Evolutionary conservation across 2,888 invertebrate genomes (phyloP).

Genomic region (Ectobius pallidus): DNA sequence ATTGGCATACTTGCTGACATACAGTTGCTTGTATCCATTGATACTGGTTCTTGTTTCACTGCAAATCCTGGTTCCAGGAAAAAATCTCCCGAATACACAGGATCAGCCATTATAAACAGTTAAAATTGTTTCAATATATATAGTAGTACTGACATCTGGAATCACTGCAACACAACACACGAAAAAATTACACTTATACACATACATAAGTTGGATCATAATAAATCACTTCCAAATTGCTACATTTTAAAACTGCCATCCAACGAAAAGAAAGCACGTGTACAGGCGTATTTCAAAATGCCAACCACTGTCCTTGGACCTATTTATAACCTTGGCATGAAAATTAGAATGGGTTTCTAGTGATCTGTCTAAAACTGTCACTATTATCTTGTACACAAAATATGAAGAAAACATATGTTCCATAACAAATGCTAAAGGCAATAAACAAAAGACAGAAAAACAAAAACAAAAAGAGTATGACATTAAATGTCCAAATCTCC

Average conservation of each 20-base stretch:
- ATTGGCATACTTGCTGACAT: conserved; percentile 69
- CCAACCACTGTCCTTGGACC: conserved; percentile 24
- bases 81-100: conserved; percentile 65
- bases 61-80: conserved; percentile 66
- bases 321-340: conserved; percentile 34
- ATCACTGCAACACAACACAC: not conserved
- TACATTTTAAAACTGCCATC: not conserved
- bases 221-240: not conserved
- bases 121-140: not conserved
- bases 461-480: not conserved
- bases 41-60: conserved; percentile 66
- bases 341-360: not conserved
- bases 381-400: not conserved
- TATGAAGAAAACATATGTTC: conserved; percentile 15
- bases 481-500: not conserved
- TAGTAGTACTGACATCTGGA: not conserved
- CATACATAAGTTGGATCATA: not conserved
- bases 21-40: conserved; percentile 54
- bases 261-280: not conserved
- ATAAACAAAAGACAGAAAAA: not conserved
- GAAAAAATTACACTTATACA: not conserved
- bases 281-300: not conserved
- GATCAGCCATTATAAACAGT: conserved; percentile 62
- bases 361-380: not conserved
- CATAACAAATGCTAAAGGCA: not conserved